phyloP scores from a whole-genome alignment of 2,797 vertebrate genomes.

The Eupleurogrammus muticus region DNA sequence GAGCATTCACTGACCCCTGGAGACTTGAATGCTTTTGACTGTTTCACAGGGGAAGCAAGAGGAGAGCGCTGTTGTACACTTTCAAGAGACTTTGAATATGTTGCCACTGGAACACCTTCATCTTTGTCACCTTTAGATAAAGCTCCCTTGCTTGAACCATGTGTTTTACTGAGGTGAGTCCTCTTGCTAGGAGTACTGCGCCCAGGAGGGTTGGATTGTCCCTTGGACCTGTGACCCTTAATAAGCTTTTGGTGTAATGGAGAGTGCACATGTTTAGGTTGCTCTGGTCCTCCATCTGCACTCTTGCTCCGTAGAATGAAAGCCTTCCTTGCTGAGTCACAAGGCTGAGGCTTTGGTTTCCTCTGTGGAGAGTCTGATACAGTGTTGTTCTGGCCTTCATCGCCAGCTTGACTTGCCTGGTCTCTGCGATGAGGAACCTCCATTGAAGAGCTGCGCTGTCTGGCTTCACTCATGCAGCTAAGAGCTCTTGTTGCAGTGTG shows the following conservation, averaged over 20 bases:
- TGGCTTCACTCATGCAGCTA: conserved; percentile 69
- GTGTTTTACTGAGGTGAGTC: conserved; percentile 82
- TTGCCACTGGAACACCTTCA: conserved; percentile 31
- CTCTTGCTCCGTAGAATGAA: conserved; percentile 70
- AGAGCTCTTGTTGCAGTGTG: conserved; percentile 67
- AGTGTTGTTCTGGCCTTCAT: conserved; percentile 57
- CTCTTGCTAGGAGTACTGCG: conserved; percentile 77
- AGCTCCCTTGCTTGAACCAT: conserved; percentile 80
- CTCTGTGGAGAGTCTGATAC: conserved; percentile 76
- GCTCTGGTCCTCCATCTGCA: conserved; percentile 74
- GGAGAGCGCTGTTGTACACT: conserved; percentile 74
- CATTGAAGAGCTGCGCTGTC: conserved; percentile 79
- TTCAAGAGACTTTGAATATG: conserved; percentile 71
- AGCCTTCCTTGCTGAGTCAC: conserved; percentile 75
- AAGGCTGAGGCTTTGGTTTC: conserved; percentile 74
- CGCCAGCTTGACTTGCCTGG: conserved; percentile 69
- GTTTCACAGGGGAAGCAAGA: conserved; percentile 81
- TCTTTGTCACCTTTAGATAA: conserved; percentile 78
- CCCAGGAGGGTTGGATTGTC: conserved; percentile 66
- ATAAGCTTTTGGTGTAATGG: conserved; percentile 82
- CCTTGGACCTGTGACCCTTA: conserved; percentile 78
- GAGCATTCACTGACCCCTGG: conserved; percentile 68
- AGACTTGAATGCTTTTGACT: conserved; percentile 80
- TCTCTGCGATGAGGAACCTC: conserved; percentile 76
- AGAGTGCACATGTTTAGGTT: conserved; percentile 77